Evolutionary conservation across 2,888 invertebrate species (phyloP), one percentile per base, ranked within the genome.

Genomic region (Aporophyla lueneburgensis): DNA sequence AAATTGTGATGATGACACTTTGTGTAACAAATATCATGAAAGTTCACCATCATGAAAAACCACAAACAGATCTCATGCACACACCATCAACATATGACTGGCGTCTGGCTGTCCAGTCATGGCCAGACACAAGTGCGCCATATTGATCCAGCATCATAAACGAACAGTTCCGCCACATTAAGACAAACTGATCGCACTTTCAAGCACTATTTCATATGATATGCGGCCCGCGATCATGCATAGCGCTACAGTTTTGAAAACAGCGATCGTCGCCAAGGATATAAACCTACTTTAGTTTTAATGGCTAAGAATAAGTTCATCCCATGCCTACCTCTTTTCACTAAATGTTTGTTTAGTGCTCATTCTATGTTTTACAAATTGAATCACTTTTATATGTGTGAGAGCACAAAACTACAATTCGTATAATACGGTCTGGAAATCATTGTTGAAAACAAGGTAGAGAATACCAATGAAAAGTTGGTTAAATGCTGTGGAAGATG

Each of bases 281-380:
- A 67, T 81, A 73, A 81, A 71, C 72, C 82, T 70, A 81, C 66
- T 82, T 77, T n/a, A 70, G 43, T 33, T 59, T 61, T 75, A 68
- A 49, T 72, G 14, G 40, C 72, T 70, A 72, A 53, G 51, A 81
- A 73, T 70, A 73, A 21, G 16, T 19, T 49, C 19, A 56, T 58
- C 24, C 56, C 21, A 12, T 43, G 21, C 21, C 5, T 58, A n/a
- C 40, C 63, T 46, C 61, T 69, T 74, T 79, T 9, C 56, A 58
- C 33, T 46, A 24, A 66, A 78, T 65, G 2, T 71, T 21, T 63
- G 63, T 78, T 78, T 58, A 65, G 46, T 71, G 78, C 43, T 77
- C 62, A 63, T 27, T 77, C 24, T 53, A 24, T 51, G 33, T 78
- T 78, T 24, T 58, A 56, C 63, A 43, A 58, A 56, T 70, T 77